Evolutionary conservation across 2,797 vertebrate species (phyloP).

Genomic region (Cuniculus paca): DNA sequence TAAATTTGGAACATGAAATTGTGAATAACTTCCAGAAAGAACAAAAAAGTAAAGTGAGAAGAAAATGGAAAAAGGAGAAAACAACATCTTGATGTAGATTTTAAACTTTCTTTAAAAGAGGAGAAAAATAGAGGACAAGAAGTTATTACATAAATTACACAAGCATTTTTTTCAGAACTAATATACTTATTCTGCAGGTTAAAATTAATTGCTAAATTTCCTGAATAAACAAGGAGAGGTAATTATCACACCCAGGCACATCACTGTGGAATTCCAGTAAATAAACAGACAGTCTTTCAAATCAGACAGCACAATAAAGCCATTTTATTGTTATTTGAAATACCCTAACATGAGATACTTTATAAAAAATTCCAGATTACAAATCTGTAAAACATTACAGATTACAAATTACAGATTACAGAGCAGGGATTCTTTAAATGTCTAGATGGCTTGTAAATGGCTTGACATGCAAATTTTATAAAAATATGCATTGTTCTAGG

Average conservation of each 20-base stretch:
- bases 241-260: not conserved
- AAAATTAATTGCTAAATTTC: not conserved
- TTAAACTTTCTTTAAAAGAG: not conserved
- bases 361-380: not conserved
- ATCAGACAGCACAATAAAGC: not conserved
- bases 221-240: not conserved
- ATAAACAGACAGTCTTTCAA: not conserved
- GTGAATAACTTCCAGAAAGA: not conserved
- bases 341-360: not conserved
- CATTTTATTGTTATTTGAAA: constrained; percentile 29
- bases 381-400: not conserved
- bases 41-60: not conserved
- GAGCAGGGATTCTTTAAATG: not conserved
- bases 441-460: not conserved
- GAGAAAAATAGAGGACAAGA: not conserved
- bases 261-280: not conserved
- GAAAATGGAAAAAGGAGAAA: not conserved
- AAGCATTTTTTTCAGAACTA: not conserved
- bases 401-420: not conserved
- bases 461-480: not conserved
- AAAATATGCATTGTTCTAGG: not conserved
- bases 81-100: not conserved
- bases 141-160: not conserved
- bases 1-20: constrained; percentile 9
- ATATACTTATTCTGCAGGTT: not conserved